Conservation (phyloP, 2,113 vertebrate species). For the Megaptera novaeangliae region DNA sequence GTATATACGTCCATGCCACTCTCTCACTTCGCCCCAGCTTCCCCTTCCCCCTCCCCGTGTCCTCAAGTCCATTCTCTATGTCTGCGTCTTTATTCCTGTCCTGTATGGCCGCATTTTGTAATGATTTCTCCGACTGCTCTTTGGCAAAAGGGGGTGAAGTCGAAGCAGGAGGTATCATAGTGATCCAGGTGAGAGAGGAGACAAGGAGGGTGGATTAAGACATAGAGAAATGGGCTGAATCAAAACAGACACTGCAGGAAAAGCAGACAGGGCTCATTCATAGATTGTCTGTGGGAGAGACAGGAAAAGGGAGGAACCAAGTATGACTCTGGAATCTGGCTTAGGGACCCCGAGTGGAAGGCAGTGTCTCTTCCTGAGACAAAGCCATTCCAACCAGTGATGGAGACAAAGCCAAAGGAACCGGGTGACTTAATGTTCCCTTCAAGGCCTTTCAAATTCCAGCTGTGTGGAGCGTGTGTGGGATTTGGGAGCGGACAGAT, state of each 20-base stretch:
- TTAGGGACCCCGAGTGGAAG: neutral
- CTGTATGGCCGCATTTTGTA: neutral
- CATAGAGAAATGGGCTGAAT: fast-evolving
- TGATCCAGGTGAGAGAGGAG: too few species aligned
- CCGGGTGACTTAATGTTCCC: neutral
- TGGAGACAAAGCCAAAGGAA: neutral
- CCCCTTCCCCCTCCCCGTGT: too few species aligned
- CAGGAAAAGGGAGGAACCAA: neutral
- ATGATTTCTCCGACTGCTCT: neutral
- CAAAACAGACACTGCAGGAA: neutral
- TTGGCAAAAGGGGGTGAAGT: neutral
- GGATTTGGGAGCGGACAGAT: neutral
- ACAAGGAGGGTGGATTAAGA: neutral
- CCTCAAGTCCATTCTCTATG: too few species aligned
- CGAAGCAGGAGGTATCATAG: neutral
- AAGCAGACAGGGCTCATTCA: neutral
- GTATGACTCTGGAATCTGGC: neutral
- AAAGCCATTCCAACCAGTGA: neutral
- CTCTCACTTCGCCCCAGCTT: too few species aligned
- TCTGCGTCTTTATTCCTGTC: too few species aligned
- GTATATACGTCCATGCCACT: too few species aligned
- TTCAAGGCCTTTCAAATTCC: neutral
- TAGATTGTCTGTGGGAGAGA: neutral
- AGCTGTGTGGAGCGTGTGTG: neutral
- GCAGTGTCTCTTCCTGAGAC: neutral